Evolutionary conservation across 2,113 vertebrate genomes (phyloP), one percentile per base, ranked within the genome.

Genomic region (Erpornis zantholeuca): DNA sequence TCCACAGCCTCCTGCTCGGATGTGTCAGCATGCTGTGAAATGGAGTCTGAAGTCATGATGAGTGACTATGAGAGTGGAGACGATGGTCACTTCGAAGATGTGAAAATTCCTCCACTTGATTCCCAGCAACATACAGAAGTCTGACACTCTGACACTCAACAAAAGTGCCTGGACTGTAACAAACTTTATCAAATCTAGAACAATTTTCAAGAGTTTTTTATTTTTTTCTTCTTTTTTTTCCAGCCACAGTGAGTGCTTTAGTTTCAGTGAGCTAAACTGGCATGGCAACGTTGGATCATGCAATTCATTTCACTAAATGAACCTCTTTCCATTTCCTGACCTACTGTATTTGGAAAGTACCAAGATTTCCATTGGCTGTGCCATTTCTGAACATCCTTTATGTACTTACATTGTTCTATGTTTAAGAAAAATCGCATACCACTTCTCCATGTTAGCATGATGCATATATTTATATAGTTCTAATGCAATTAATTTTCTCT

Each of bases 31-130:
- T 99, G 99, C 98, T 99, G 99, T 87, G 98, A 98, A 49, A 96
- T 96, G 94, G 99, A 99, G 98, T 99, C 99, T 11, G 99, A 99
- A 98, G 99, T 97, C 84, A 98, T 99, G 98, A 98, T 99, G 97
- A 99, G 99, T 97, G 99, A 99, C 98, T 99, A 99, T 66, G 99
- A 99, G 96, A 99, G 99, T 49, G 99, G 99, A 18, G 99, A 99
- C 1, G 99, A 99, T 2, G 97, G 98, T 86, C 98, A 98, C 89
- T 99, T 99, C 25, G 98, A 99, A 84, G 98, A 98, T 47, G 98
- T 99, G 95, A 96, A 98, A 68, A 98, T 99, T 94, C 99, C 99
- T 33, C 97, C 98, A 1, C 99, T 99, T 45, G 99, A 99, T 96
- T 98, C 98, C 86, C 99, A 99, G 86, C 99, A 99, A 86, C 99